Percentiles rank a stretch among this genome's conserved stretches.
phyloP scores from a whole-genome alignment of 1,140 invertebrate genomes.

The Sminthurinus signatus region DNA sequence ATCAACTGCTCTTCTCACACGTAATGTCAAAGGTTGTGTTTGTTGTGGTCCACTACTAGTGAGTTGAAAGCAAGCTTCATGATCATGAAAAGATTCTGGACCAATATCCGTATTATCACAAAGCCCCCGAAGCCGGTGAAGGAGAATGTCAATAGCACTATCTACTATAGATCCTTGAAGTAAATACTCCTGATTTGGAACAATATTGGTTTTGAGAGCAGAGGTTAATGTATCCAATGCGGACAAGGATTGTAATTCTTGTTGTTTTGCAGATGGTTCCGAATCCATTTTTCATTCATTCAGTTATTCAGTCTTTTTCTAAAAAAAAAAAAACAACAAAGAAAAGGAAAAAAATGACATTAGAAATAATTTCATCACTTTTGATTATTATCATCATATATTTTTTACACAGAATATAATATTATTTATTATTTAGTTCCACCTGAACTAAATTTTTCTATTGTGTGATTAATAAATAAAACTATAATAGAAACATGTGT shows the following conservation, averaged over 20 bases:
- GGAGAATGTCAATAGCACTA: constrained; percentile 80
- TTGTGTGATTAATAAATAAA: too few relatives aligned
- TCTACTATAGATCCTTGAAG: constrained; percentile 88
- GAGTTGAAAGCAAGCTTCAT: constrained; percentile 35
- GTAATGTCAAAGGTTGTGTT: constrained; percentile 56
- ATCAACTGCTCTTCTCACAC: constrained; percentile 70
- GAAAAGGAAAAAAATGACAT: too few relatives aligned
- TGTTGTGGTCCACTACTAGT: not conserved
- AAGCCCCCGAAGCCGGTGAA: constrained; percentile 81
- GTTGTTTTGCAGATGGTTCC: constrained; percentile 32
- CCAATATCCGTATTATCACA: constrained; percentile 90
- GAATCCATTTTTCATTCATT: constrained; percentile 23
- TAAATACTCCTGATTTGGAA: constrained; percentile 83
- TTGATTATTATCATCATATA: too few relatives aligned
- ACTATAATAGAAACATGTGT: too few relatives aligned
- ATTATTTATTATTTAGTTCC: too few relatives aligned
- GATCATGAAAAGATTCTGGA: constrained; percentile 72
- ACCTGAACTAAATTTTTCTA: too few relatives aligned
- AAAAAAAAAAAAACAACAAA: too few relatives aligned
- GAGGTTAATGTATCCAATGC: constrained; percentile 69
- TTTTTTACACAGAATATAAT: too few relatives aligned
- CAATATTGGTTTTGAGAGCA: constrained; percentile 72
- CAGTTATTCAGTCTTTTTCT: too few relatives aligned
- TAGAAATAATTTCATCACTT: too few relatives aligned
- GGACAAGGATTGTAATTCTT: constrained; percentile 43